Base-by-base conservation (phyloP, 1,140 invertebrate genomes). In the Leucophenga varia region DNA sequence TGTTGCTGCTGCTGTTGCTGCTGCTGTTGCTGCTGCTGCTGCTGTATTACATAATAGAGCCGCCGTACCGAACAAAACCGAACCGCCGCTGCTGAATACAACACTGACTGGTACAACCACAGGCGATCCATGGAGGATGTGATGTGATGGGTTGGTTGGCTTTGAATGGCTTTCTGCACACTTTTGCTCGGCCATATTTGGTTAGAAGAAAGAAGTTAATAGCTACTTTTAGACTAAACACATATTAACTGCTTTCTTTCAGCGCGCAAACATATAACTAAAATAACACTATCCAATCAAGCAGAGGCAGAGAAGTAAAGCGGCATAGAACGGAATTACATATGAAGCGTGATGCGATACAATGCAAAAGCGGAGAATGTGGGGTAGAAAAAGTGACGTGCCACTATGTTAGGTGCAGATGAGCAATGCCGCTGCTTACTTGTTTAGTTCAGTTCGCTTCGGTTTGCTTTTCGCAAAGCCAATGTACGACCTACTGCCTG, bases 151-250 rank as follows among this genome's bases (percentile, higher is more conserved):
- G n/a, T n/a, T n/a, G 22, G 22, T 10, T 25, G 22, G 22, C 5
- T 25, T 25, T 25, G 5, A 25, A 25, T 25, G 22, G 22, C 22
- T 25, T 25, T 25, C 5, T 25, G 22, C 22, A 25, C 22, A 25
- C 22, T 6, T 25, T n/a, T 25, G 10, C 22, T 25, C 22, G 10
- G 22, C 22, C 22, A 9, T 58, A 61, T 64, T 55, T 55, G 61
- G 52, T 18, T 55, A 44, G 34, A 40, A 21, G 43, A 50, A 28
- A 40, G 35, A 51, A 22, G 46, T 50, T 67, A 67, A 67, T 67
- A 54, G 48, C 56, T 63, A 67, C 53, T 67, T 56, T 59, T 67
- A 61, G 49, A 56, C 36, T 47, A 67, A 63, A 61, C 54, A 57
- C 57, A 49, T 52, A 59, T 67, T 67, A 63, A 63, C 45, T 57